Percentiles rank a stretch among this genome's conserved stretches.
Evolutionary conservation across 2,113 vertebrate genomes (phyloP).

Genomic region (Orthonyx spaldingii): DNA sequence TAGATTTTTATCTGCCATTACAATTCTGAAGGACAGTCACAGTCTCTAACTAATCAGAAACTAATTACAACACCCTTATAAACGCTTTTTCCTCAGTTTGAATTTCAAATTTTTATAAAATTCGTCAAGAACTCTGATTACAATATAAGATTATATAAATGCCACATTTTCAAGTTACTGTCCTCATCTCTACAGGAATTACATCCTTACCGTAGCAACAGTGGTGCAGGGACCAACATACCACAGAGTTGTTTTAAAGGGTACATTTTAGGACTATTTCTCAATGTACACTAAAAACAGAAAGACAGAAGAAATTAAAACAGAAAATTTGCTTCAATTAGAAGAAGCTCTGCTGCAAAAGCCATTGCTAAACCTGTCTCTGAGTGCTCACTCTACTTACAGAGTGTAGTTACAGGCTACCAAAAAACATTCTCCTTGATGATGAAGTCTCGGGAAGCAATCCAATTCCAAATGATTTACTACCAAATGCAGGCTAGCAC

Average conservation of each 20-base stretch:
- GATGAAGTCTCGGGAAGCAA: neutral
- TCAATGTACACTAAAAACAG: neutral
- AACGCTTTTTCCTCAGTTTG: neutral
- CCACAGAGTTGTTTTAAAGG: neutral
- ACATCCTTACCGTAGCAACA: neutral
- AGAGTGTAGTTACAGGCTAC: neutral
- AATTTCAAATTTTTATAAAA: neutral
- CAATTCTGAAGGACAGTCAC: neutral
- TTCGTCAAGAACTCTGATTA: neutral
- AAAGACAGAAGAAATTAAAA: neutral
- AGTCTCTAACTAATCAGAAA: neutral
- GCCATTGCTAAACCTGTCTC: neutral
- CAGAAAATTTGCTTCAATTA: neutral
- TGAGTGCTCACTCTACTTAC: neutral
- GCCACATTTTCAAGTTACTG: neutral
- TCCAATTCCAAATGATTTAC: neutral
- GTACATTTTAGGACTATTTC: neutral
- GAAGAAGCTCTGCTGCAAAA: neutral
- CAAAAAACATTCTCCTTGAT: neutral
- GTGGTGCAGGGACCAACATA: neutral
- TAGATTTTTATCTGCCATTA: neutral
- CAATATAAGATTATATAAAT: neutral
- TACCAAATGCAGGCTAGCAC: neutral
- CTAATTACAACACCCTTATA: neutral
- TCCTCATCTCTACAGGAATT: neutral